A percentile compares a stretch with the other conserved stretches of the same genome.
These are phyloP conservation scores for Cosmorhoe ocellata DNA, from an alignment of 2,888 invertebrate genomes.

Conservation along the genomic window DNA sequence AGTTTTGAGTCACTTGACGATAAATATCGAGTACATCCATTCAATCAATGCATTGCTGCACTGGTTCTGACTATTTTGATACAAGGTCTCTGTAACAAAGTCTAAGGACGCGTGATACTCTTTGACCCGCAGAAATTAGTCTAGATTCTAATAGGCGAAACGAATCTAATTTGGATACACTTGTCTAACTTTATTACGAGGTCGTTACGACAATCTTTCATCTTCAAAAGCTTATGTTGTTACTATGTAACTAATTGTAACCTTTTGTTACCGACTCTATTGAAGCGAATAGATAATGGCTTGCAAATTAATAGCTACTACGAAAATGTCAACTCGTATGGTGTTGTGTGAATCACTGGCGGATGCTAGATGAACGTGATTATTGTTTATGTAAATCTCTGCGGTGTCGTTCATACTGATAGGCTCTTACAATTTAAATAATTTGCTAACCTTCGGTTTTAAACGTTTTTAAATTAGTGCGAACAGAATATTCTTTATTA, in stretches of 20 bases:
- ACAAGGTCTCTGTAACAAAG: constrained; percentile 46
- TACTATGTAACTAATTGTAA: constrained; percentile 25
- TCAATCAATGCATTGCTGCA: constrained; percentile 44
- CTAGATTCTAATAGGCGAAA: constrained; percentile 49
- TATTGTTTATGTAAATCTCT: constrained; percentile 31
- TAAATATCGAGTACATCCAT: constrained; percentile 31
- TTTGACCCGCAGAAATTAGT: constrained; percentile 55
- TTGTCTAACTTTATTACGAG: constrained; percentile 41
- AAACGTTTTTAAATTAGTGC: too few relatives aligned
- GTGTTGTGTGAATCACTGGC: constrained; percentile 27
- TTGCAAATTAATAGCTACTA: constrained; percentile 23
- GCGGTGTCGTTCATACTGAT: constrained; percentile 24
- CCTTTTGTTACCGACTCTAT: constrained; percentile 24
- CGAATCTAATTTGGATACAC: constrained; percentile 51
- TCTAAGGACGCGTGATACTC: constrained; percentile 50
- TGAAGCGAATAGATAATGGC: constrained; percentile 22
- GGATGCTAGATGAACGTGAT: constrained; percentile 33
- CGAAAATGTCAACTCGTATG: constrained; percentile 25
- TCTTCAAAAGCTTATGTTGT: constrained; percentile 32
- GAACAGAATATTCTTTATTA: too few relatives aligned
- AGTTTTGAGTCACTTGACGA: constrained; percentile 23
- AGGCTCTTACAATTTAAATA: constrained; percentile 1
- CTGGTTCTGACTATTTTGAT: constrained; percentile 38
- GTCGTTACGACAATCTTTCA: constrained; percentile 39
- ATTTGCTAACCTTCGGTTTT: neutral